These are phyloP conservation scores for Synanthedon vespiformis DNA, from an alignment of 2,888 invertebrate genomes.

Conservation along the genomic window DNA sequence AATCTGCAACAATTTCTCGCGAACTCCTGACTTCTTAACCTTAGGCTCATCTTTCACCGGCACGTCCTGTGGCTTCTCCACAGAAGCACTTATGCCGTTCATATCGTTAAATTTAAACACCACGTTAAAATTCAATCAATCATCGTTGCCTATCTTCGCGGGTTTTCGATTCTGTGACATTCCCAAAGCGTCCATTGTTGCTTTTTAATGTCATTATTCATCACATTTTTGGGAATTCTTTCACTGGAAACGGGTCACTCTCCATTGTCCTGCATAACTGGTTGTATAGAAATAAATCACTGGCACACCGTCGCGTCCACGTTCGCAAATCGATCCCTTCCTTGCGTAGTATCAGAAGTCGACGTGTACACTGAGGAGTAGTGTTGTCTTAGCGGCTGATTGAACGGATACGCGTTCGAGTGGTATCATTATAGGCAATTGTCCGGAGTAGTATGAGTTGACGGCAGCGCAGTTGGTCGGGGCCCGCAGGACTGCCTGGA, in stretches of 20 bases:
- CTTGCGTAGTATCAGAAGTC: constrained; percentile 25
- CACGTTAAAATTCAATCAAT: constrained; percentile 23
- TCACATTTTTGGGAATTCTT: not conserved
- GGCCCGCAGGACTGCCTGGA: constrained; percentile 47
- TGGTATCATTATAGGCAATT: constrained; percentile 63
- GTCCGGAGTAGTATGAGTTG: constrained; percentile 44
- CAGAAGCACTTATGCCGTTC: constrained; percentile 50
- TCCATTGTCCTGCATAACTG: not conserved
- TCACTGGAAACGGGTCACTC: not conserved
- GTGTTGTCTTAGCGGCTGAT: constrained; percentile 59
- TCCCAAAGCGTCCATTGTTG: not conserved
- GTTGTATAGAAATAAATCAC: not conserved
- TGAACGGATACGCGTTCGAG: constrained; percentile 64
- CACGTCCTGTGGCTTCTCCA: constrained; percentile 39
- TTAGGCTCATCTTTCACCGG: constrained; percentile 34
- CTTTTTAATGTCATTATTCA: not conserved
- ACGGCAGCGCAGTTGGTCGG: constrained; percentile 34
- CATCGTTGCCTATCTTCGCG: constrained; percentile 15
- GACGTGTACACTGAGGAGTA: constrained; percentile 43
- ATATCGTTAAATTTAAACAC: constrained; percentile 24
- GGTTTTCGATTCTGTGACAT: not conserved
- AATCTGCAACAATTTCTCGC: constrained; percentile 60
- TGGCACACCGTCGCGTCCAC: not conserved
- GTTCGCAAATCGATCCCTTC: constrained; percentile 5
- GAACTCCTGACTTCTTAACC: constrained; percentile 34